A percentile compares a stretch with the other conserved stretches of the same genome.
These are phyloP conservation scores for Cartodere bifasciata DNA, from an alignment of 2,888 invertebrate genomes.

Conservation along the genomic window DNA sequence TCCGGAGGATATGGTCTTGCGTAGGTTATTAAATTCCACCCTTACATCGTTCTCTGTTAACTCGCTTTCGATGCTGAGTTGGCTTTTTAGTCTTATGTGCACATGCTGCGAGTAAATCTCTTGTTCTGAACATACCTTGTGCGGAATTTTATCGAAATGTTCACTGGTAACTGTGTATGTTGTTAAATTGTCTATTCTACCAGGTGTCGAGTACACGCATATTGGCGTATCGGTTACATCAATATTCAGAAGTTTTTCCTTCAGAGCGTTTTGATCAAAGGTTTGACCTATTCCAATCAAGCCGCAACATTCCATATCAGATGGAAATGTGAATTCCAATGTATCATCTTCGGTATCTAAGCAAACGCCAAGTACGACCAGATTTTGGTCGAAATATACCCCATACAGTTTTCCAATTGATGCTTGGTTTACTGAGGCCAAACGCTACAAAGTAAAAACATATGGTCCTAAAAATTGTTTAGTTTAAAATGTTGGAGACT, in stretches of 20 bases:
- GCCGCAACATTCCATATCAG: constrained; percentile 67
- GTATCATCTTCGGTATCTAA: constrained; percentile 44
- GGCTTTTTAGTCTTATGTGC: constrained; percentile 50
- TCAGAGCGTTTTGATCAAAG: constrained; percentile 42
- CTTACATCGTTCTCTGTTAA: constrained; percentile 2
- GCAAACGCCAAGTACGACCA: constrained; percentile 56
- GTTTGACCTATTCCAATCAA: constrained; percentile 53
- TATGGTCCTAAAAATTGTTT: neutral
- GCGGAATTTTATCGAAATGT: constrained; percentile 51
- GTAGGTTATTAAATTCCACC: constrained; percentile 43
- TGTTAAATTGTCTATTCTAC: constrained; percentile 44
- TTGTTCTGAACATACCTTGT: constrained; percentile 47
- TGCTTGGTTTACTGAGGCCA: constrained; percentile 48
- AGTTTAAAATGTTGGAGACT: constrained; percentile 22
- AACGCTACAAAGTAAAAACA: constrained; percentile 41
- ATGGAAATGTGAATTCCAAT: constrained; percentile 55
- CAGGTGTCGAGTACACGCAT: constrained; percentile 42
- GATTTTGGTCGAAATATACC: constrained; percentile 56
- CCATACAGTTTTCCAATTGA: constrained; percentile 63
- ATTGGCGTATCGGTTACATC: constrained; percentile 73
- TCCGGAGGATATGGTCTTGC: constrained; percentile 61
- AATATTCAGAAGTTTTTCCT: constrained; percentile 28
- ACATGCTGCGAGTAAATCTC: constrained; percentile 57
- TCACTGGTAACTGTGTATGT: constrained; percentile 60
- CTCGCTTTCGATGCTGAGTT: constrained; percentile 4